These are phyloP conservation scores for Musca domestica DNA, from an alignment of 1,140 invertebrate genomes.

Conservation along the genomic window DNA sequence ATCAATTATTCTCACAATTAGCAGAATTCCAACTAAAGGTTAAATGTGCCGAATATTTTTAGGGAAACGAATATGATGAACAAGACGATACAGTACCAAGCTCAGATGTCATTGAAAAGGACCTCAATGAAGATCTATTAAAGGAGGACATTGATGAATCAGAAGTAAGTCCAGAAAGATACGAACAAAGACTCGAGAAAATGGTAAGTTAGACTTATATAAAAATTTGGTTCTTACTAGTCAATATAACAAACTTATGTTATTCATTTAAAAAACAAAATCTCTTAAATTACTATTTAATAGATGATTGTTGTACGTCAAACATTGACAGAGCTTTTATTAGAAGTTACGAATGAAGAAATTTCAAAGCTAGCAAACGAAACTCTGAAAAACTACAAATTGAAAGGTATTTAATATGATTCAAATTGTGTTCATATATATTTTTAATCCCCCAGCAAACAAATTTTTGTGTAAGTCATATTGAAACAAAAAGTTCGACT, in stretches of 20 bases:
- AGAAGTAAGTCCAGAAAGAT: constrained; percentile 42
- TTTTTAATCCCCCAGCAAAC: no score
- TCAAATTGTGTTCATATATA: neutral
- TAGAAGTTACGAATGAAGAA: constrained; percentile 90
- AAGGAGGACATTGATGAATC: constrained; percentile 14
- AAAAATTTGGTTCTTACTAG: neutral
- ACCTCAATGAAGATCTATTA: no score
- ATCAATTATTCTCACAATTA: no score
- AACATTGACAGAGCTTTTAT: constrained; percentile 85
- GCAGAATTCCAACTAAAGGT: no score
- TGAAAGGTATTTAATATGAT: constrained; percentile 42
- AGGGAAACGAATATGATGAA: no score
- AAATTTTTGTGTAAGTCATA: no score
- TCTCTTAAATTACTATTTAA: constrained; percentile 24
- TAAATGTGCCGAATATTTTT: no score
- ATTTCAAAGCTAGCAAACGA: constrained; percentile 79
- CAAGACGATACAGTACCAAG: no score
- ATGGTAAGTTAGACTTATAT: constrained; percentile 41
- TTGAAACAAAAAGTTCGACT: no score
- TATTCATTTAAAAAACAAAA: constrained; percentile 13
- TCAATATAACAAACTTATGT: no score
- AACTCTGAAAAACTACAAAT: constrained; percentile 47
- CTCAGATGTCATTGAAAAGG: no score
- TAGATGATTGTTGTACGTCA: constrained; percentile 86
- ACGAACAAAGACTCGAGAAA: constrained; percentile 51